phyloP scores from a whole-genome alignment of 2,797 vertebrate genomes.

The Fistularia commersonii region DNA sequence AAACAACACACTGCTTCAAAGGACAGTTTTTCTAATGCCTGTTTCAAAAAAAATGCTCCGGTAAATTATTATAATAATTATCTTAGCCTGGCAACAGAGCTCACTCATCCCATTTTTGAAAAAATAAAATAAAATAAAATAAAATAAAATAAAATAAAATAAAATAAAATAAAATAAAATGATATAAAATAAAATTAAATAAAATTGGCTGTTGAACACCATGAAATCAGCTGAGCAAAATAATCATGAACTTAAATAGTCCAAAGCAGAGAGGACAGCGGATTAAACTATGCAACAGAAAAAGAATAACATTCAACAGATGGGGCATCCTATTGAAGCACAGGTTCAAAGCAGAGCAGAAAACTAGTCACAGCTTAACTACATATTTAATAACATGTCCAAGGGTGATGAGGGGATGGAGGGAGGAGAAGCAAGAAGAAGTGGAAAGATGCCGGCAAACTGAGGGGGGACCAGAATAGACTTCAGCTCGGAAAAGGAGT shows the following conservation, averaged over 20 bases:
- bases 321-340: slow-evolving; percentile 12
- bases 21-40: too few relatives aligned
- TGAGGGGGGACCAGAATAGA: slow-evolving; percentile 49
- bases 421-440: slow-evolving; percentile 16
- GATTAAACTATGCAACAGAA: not conserved
- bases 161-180: not conserved
- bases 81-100: too few relatives aligned
- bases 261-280: slow-evolving; percentile 1
- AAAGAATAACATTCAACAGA: slow-evolving; percentile 47
- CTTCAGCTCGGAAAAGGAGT: slow-evolving; percentile 43
- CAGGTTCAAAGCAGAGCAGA: slow-evolving; percentile 26
- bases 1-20: slow-evolving; percentile 10
- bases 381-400: slow-evolving; percentile 14
- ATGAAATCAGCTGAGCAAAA: not conserved
- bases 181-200: not conserved
- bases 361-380: slow-evolving; percentile 13
- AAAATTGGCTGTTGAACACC: not conserved
- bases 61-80: too few relatives aligned
- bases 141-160: not conserved
- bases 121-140: too few relatives aligned
- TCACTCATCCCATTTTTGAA: too few relatives aligned
- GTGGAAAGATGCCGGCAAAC: slow-evolving; percentile 47
- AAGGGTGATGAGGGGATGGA: slow-evolving; percentile 21
- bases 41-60: too few relatives aligned
- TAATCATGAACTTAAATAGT: too few relatives aligned